Base-by-base conservation (phyloP, 2,888 invertebrate species). In the Helobdella robusta region DNA sequence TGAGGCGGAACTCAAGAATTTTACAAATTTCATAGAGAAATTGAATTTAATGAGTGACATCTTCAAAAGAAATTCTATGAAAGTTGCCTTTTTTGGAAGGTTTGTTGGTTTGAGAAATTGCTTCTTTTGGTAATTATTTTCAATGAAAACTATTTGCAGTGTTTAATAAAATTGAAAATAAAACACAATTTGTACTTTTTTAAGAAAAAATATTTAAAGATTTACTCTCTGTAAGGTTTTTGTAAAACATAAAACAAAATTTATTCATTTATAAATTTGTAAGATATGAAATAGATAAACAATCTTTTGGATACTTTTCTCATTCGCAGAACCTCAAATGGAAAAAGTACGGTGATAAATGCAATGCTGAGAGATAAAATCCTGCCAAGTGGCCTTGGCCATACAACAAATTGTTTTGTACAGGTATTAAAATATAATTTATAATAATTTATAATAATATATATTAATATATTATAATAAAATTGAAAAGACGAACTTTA, bases 301-400 rank as follows among this genome's bases (percentile, higher is more conserved):
- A n/a, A 20, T 20, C 2, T 23, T 35, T 11, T 20, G n/a, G n/a
- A n/a, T n/a, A n/a, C 15, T 25, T 58, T 11, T 11, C n/a, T 6
- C 11, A 20, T 2, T 77, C 80, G 56, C 74, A 88, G 98, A 75
- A 99, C 98, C 28, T 95, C 95, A 68, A 99, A 99, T 82, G 98
- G 98, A 65, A 99, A 99, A 81, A 97, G 95, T 80, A 93, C 95
- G 0, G 97, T 97, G 25, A 95, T 99, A 72, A 99, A 99, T 82
- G 95, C 98, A 18, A 98, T 99, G 97, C 82, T 99, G 71, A 86
- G 91, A 64, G 92, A 93, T 77, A 95, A 94, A 83, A 92, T 99
- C 70, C 82, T 99, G 71, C 98, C 98, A 0, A 92, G 92, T 76
- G 98, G 85, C 59, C 94, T 99, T 76, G 98, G 98, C 0, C 98